Evolutionary conservation across 1,140 invertebrate genomes (phyloP).

Genomic region (Cryptotermes secundus): DNA sequence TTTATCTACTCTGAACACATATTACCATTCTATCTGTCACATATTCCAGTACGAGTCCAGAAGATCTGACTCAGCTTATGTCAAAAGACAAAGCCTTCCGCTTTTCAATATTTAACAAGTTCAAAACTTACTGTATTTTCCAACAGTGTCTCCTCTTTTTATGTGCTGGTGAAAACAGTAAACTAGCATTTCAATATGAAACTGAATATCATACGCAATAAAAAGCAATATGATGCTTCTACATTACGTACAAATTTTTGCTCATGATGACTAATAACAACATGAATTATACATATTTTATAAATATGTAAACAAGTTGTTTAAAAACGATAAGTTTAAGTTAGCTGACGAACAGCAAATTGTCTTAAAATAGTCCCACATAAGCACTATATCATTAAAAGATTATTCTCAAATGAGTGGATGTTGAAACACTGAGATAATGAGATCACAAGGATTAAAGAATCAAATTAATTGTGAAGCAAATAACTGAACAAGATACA

Average conservation of each 20-base stretch:
- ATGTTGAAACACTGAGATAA: slow-evolving; percentile 10
- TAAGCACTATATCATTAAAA: slow-evolving; percentile 6
- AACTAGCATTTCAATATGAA: neutral
- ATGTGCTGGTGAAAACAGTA: neutral
- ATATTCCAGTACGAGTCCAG: neutral
- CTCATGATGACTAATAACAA: neutral
- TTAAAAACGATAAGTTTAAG: neutral
- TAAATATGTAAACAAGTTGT: neutral
- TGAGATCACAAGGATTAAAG: slow-evolving; percentile 7
- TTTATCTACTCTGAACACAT: neutral
- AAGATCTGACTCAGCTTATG: neutral
- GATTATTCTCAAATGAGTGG: neutral
- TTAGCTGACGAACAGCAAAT: neutral
- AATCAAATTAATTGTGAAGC: neutral
- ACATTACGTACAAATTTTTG: neutral
- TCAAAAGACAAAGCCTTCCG: neutral
- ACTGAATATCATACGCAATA: neutral
- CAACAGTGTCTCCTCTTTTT: neutral
- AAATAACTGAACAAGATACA: neutral
- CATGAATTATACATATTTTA: neutral
- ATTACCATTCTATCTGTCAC: neutral
- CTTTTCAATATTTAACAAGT: neutral
- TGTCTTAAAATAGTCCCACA: neutral
- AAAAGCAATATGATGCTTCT: neutral
- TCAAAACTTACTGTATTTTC: neutral